These are phyloP conservation scores for Hippoglossus stenolepis DNA, from an alignment of 2,113 vertebrate species.

Conservation along the genomic window DNA sequence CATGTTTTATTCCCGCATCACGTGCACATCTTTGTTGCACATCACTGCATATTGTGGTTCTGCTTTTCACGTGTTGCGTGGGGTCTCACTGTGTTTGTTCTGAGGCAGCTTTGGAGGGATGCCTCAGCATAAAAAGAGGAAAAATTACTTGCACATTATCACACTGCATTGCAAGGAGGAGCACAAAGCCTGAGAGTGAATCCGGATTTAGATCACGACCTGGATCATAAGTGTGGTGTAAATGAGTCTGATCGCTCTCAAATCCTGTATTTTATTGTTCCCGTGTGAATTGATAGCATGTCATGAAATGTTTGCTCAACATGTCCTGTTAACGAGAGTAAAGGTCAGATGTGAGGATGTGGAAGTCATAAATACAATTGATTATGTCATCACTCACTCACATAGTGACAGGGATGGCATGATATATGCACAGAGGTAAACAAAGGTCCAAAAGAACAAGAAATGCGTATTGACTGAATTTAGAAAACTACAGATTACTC, in stretches of 20 bases:
- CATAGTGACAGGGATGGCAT: constrained; percentile 17
- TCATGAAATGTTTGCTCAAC: constrained; percentile 36
- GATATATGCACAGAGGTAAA: background rate
- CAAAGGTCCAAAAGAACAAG: constrained; percentile 7
- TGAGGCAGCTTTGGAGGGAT: constrained; percentile 27
- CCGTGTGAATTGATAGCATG: constrained; percentile 1
- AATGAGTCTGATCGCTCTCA: background rate
- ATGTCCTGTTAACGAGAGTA: constrained; percentile 27
- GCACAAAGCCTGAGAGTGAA: constrained; percentile 47
- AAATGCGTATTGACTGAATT: background rate
- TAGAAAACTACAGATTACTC: constrained; percentile 2
- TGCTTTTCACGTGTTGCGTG: constrained; percentile 70
- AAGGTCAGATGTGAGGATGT: constrained; percentile 61
- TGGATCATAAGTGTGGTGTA: constrained; percentile 22
- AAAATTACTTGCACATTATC: constrained; percentile 19
- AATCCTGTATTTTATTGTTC: background rate
- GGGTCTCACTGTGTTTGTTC: background rate
- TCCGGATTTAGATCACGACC: constrained; percentile 34
- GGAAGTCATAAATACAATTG: constrained; percentile 46
- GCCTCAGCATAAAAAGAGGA: constrained; percentile 42
- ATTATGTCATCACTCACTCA: constrained; percentile 57
- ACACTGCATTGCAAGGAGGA: constrained; percentile 47
- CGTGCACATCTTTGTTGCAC: constrained; percentile 22
- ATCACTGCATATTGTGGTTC: constrained; percentile 25
- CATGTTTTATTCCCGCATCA: constrained; percentile 10